Base-by-base conservation (phyloP, 2,113 vertebrate species). In the Xenopus borealis region DNA sequence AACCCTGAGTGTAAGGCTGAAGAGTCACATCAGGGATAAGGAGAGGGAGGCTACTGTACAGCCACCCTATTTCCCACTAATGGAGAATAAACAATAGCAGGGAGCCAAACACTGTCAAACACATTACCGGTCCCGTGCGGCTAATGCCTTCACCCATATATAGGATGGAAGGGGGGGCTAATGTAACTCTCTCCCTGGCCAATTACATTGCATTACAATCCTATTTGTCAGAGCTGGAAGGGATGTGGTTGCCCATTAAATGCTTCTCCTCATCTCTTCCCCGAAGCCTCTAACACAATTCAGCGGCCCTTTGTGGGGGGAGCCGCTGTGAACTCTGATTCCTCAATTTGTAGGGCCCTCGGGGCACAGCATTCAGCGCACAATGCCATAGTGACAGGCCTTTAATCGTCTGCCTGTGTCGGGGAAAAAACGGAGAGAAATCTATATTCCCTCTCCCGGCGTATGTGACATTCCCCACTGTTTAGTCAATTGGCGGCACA, bases 141-240 rank as follows among this genome's bases (percentile, higher is more conserved):
- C 33, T 11, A 50, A 27, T 27, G 23, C 23, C 23, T 27, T 27
- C 23, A 2, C 23, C 2, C 23, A 3, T 73, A 44, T 20, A 53
- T 10, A 40, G 57, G 57, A 8, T 17, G 17, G 30, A 58, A 52
- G 62, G 23, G 62, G 23, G 52, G 66, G 64, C 64, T 68, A 30
- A 19, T 33, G 46, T 46, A 27, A 18, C 27, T 27, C 23, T 27
- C 23, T 12, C 53, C 52, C 63, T 63, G 23, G 19, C 61, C 72
- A 67, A 75, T 75, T 59, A 67, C 72, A 75, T 75, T 59, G 61
- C 72, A 75, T 75, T 68, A 75, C 55, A 61, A 61, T 68, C 65
- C 65, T 68, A 75, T 75, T 67, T 62, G 44, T 68, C 18, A 58
- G 57, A 18, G 65, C 55, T 40, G 53, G 14, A 19, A 27, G 72